phyloP scores from a whole-genome alignment of 2,888 invertebrate genomes.

The Chymomyza fuscimana region DNA sequence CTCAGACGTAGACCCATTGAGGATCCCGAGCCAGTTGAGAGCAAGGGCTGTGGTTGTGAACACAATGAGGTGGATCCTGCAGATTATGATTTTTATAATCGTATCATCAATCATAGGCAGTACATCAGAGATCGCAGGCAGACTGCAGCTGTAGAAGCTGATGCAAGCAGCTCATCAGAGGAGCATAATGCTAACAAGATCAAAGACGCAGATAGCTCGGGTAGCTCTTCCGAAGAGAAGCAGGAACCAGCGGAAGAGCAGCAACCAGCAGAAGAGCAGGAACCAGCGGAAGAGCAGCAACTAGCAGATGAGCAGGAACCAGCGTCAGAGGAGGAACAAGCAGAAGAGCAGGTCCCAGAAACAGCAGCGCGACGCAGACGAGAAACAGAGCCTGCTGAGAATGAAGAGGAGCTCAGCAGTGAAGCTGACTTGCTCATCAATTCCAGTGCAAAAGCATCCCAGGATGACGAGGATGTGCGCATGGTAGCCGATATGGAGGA shows the following conservation, averaged over 20 bases:
- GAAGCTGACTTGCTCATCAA: constrained; percentile 20
- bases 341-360: not conserved
- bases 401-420: not conserved
- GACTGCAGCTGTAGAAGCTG: no score
- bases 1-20: constrained; percentile 15
- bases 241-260: not conserved
- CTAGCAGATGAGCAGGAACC: not conserved
- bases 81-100: not conserved
- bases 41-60: not conserved
- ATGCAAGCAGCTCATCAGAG: not conserved
- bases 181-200: not conserved
- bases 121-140: not conserved
- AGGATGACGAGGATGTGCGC: not conserved
- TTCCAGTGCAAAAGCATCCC: constrained; percentile 14
- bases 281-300: not conserved
- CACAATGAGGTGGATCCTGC: not conserved
- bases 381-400: not conserved
- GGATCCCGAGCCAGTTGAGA: constrained; percentile 18
- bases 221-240: not conserved
- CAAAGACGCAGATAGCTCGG: not conserved
- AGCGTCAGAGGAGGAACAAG: no score
- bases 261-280: no score
- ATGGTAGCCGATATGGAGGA: constrained; percentile 1
- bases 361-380: not conserved
- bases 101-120: not conserved